Base-by-base conservation (phyloP, 2,113 vertebrate species). In the Coptodon rendalli region DNA sequence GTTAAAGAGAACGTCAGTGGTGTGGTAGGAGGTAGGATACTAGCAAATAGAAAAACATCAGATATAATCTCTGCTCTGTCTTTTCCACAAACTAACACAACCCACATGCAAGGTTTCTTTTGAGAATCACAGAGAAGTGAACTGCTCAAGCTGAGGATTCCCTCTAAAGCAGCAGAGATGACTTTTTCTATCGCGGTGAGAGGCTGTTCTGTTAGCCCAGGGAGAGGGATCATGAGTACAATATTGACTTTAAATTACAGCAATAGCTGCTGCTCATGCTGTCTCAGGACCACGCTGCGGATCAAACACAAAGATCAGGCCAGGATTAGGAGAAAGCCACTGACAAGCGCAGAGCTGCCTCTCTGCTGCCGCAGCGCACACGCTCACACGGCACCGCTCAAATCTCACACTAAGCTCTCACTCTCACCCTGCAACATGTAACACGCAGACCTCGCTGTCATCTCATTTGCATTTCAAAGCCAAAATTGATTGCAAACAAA, bases 301-400 rank as follows among this genome's bases (percentile, higher is more conserved):
- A 96, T 96, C 96, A 97, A 96, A 96, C 95, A 92, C 91, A 89
- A 95, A 97, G 96, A 97, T 97, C 95, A 97, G 94, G 88, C 93
- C 88, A 11, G 96, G 96, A 96, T 97, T 97, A 96, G 89, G 92
- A 93, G 91, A 95, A 96, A 97, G 95, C 96, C 95, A 94, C 95
- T 95, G 95, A 95, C 95, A 96, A 95, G 95, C 91, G 50, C 87
- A 45, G 78, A 85, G 93, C 90, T 71, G 89, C 89, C 73, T 90
- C 91, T 91, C 87, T 85, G 93, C 92, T 84, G 89, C 86, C 6
- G 86, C 89, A 91, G 80, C 82, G 89, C 89, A 29, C 43, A 48
- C 89, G 66, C 93, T 81, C 88, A 45, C 86, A 66, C 82, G 43
- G 53, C 82, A 61, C 81, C 85, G 50, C 88, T 91, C 88, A 93